Evolutionary conservation across 2,113 vertebrate species (phyloP), one percentile per base, ranked within the genome.

Genomic region (Pogona vitticeps): DNA sequence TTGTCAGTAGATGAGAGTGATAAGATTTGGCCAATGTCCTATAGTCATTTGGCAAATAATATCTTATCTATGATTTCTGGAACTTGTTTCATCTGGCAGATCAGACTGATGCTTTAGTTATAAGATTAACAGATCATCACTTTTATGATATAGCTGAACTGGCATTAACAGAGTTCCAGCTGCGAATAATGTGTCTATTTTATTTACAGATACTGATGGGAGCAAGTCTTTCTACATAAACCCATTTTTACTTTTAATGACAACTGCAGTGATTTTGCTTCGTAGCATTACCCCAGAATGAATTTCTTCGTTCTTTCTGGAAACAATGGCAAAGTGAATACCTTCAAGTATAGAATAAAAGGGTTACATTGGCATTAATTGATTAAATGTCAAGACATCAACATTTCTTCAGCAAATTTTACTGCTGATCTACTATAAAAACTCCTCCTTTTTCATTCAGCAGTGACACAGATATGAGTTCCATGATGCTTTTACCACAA

Each of bases 201-300:
- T 82, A 33, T 95, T 93, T 79, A 61, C 70, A 97, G 96, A 73
- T 89, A 31, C 83, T 46, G 31, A 40, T 20, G 65, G 59, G 90
- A 76, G 71, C 40, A 92, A 67, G 8, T 61, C 0, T 90, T 94
- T 85, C 86, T 84, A 86, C 76, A 82, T 96, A 86, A 94, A 90
- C 73, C 82, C 5, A 0, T 21, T 90, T 52, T 4, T 94, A 40
- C 5, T 94, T 8, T 2, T 91, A 84, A 12, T 96, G 79, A 89
- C 86, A 76, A 1, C 90, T 88, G 61, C 93, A 90, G 91, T 90
- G n/a, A 21, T 86, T 67, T 93, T 93, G 84, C 40, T 94, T 13
- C 92, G 46, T 92, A 88, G 38, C 82, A 82, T 18, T 85, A 79
- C 78, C 65, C 92, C 28, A 0, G 89, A 42, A 17, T n/a, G 86